Conservation (phyloP, 2,113 vertebrate species). For the Motacilla tschutschensis region DNA sequence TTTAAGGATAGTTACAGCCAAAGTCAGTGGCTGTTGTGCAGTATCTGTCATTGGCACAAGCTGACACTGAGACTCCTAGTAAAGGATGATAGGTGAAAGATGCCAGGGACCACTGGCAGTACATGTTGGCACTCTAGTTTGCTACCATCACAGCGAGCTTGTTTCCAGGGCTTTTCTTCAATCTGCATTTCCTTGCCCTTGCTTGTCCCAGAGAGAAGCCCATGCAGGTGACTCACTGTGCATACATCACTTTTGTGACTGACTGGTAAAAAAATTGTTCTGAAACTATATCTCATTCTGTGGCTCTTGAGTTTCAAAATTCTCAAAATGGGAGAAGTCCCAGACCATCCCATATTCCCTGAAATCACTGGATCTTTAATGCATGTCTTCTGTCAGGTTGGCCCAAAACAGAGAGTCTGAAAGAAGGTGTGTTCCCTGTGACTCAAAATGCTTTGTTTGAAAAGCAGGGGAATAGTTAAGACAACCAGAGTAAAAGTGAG, state of each 20-base stretch:
- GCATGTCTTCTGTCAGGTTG: neutral
- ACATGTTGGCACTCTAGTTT: neutral
- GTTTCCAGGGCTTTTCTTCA: neutral
- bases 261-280: neutral
- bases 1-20: neutral
- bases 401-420: neutral
- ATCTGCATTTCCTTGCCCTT: neutral
- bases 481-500: neutral
- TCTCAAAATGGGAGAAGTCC: neutral
- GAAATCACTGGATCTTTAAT: neutral
- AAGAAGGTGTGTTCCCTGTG: neutral
- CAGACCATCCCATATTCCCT: neutral
- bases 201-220: neutral
- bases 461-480: neutral
- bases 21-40: neutral
- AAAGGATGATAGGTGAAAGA: neutral
- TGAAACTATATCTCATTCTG: neutral
- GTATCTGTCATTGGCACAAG: neutral
- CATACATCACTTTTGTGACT: neutral
- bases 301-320: neutral
- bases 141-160: accelerated
- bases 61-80: neutral
- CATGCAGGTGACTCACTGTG: accelerated
- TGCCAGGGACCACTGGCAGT: neutral
- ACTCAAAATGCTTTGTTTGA: neutral